Percentiles rank a stretch among this genome's conserved stretches.
Evolutionary conservation across 2,888 invertebrate genomes (phyloP).

Genomic region (Liodrosophila aerea): DNA sequence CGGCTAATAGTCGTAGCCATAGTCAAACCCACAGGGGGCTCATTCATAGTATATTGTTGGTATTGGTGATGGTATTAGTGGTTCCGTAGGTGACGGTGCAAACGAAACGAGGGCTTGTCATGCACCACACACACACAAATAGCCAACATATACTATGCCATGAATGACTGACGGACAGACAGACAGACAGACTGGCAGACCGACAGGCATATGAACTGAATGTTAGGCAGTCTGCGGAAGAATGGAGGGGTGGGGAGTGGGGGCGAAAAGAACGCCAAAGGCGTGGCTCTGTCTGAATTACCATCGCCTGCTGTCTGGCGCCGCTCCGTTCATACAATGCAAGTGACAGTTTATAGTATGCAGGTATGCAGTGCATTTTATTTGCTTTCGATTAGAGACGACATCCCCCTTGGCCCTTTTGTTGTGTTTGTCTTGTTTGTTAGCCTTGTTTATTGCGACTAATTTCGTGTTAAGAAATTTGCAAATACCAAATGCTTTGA

Average conservation of each 20-base stretch:
- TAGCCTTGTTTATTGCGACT: slow-evolving; percentile 74
- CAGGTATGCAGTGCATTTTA: slow-evolving; percentile 74
- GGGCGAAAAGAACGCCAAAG: neutral
- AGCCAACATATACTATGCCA: too few relatives aligned
- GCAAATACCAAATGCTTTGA: slow-evolving; percentile 61
- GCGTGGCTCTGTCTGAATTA: slow-evolving; percentile 28
- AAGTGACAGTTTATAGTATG: slow-evolving; percentile 76
- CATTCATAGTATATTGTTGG: neutral
- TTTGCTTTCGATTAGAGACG: slow-evolving; percentile 76
- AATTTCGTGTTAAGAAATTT: slow-evolving; percentile 76
- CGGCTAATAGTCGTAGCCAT: slow-evolving; percentile 44
- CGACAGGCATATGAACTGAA: slow-evolving; percentile 20
- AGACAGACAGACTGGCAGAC: slow-evolving; percentile 19
- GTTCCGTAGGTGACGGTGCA: slow-evolving; percentile 50
- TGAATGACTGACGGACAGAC: slow-evolving; percentile 25
- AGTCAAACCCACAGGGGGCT: slow-evolving; percentile 13
- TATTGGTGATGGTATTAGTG: slow-evolving; percentile 12
- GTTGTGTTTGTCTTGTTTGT: slow-evolving; percentile 50
- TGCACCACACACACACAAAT: slow-evolving; percentile 39
- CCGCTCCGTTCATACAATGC: slow-evolving; percentile 33
- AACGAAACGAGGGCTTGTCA: slow-evolving; percentile 66
- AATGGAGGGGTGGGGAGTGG: neutral
- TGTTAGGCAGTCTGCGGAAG: slow-evolving; percentile 5
- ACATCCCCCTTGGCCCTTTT: neutral
- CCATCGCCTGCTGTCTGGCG: slow-evolving; percentile 30